Evolutionary conservation across 1,140 invertebrate species (phyloP), one percentile per base, ranked within the genome.

Genomic region (Drosophila sucinea): DNA sequence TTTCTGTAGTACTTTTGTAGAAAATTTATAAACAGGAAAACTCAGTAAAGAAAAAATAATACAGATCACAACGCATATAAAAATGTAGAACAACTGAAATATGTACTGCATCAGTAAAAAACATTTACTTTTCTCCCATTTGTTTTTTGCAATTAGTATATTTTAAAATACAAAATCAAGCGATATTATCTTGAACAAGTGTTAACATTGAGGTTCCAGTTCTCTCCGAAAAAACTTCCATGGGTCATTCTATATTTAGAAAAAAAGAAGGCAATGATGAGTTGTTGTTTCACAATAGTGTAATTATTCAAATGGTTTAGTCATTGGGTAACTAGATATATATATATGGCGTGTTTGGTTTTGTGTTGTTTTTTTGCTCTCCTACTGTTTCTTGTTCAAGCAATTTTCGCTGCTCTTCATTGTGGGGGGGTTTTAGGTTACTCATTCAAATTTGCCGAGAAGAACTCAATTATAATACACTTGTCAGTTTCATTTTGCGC

Each of bases 281-380:
- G 44, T 4, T 51, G 44, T 27, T 51, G 44, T 51, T 51, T 27
- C 23, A 47, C 44, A 47, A 47, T 51, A 51, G 44, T 27, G 27
- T 47, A 47, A 47, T 47, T 47, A 47, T 47, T 47, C 44, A 47
- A 47, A 47, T 47, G 44, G 44, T 51, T 51, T 51, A 51, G 44
- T 51, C 44, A 51, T 51, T 51, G 44, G 44, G 44, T 51, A 27
- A 51, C 44, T 51, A 51, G 27, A 51, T 44, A 17, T 44, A 25
- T 51, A 25, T 27, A 51, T 23, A 51, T 51, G 44, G 23, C 23
- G 44, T 51, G 44, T 17, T 17, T 25, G 25, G 27, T 25, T 23
- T 51, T 51, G 1, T 25, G 11, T 41, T n/a, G 11, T 17, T 41
- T 41, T 17, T 1, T n/a, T 41, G 1, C 44, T 47, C 44, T 51